Conservation (phyloP, 1,140 invertebrate species). For the Drosophila subpulchrella region DNA sequence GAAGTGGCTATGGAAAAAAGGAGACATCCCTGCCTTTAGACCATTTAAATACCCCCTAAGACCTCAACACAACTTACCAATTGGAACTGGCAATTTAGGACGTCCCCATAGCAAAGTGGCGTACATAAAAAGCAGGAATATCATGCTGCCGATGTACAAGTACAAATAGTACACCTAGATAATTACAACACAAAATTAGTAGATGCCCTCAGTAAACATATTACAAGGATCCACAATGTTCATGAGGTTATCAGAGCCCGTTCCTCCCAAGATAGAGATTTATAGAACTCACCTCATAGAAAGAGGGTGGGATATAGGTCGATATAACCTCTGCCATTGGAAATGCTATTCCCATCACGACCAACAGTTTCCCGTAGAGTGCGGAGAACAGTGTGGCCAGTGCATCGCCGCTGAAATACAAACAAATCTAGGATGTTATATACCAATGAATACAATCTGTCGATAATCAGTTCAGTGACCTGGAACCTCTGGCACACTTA, state of each 20-base stretch:
- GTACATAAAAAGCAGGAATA: conserved; percentile 94
- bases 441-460: too few relatives aligned
- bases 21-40: background rate
- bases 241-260: background rate
- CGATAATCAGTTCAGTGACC: background rate
- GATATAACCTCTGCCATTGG: conserved; percentile 96
- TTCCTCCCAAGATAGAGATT: background rate
- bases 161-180: conserved; percentile 94
- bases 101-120: conserved; percentile 89
- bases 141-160: conserved; percentile 95
- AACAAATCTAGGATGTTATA: background rate
- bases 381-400: conserved; percentile 93
- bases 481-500: too few relatives aligned
- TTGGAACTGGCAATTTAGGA: conserved; percentile 82
- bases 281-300: conserved; percentile 90
- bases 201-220: background rate
- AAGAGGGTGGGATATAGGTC: conserved; percentile 95
- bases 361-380: conserved; percentile 96
- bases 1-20: conserved; percentile 43
- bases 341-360: conserved; percentile 97
- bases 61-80: conserved; percentile 48
- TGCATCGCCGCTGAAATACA: conserved; percentile 67
- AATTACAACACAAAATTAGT: background rate
- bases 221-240: too few relatives aligned
- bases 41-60: background rate